These are phyloP conservation scores for Melanotaenia boesemani DNA, from an alignment of 2,797 vertebrate species.

Conservation along the genomic window DNA sequence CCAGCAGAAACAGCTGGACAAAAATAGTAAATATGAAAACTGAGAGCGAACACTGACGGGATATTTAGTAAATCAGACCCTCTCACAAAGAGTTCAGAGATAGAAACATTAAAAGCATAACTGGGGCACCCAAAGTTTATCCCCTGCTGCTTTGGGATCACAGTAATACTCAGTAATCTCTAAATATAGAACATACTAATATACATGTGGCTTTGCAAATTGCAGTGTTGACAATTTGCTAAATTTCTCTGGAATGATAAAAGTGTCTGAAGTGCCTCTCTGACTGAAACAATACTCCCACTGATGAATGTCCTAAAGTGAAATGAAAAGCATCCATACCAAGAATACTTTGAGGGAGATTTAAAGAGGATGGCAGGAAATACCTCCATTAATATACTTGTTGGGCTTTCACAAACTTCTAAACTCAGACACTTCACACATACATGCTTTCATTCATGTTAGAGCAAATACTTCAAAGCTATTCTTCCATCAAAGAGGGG, in stretches of 20 bases:
- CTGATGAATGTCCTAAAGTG: slow-evolving; percentile 25
- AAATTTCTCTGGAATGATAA: slow-evolving; percentile 56
- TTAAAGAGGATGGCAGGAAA: slow-evolving; percentile 37
- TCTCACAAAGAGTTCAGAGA: slow-evolving; percentile 26
- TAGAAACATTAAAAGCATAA: slow-evolving; percentile 38
- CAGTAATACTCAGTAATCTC: slow-evolving; percentile 61
- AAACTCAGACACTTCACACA: slow-evolving; percentile 16
- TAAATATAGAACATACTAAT: slow-evolving; percentile 77
- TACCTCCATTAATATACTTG: slow-evolving; percentile 35
- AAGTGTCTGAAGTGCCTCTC: slow-evolving; percentile 39
- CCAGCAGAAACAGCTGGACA: slow-evolving; percentile 1
- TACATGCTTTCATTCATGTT: slow-evolving; percentile 25
- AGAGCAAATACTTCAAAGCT: slow-evolving; percentile 33
- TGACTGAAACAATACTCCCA: slow-evolving; percentile 27
- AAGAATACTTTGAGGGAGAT: slow-evolving; percentile 35
- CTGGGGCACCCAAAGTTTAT: slow-evolving; percentile 42
- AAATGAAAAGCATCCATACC: slow-evolving; percentile 38
- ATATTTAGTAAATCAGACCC: slow-evolving; percentile 27
- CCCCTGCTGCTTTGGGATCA: slow-evolving; percentile 63
- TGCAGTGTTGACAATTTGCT: slow-evolving; percentile 68
- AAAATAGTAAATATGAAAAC: slow-evolving; percentile 49
- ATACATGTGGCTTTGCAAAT: slow-evolving; percentile 60
- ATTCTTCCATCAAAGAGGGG: slow-evolving; percentile 13
- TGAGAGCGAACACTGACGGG: slow-evolving; percentile 8
- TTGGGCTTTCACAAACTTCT: slow-evolving; percentile 31